Base-by-base conservation (phyloP, 2,888 invertebrate species). In the Aphodius granarius region DNA sequence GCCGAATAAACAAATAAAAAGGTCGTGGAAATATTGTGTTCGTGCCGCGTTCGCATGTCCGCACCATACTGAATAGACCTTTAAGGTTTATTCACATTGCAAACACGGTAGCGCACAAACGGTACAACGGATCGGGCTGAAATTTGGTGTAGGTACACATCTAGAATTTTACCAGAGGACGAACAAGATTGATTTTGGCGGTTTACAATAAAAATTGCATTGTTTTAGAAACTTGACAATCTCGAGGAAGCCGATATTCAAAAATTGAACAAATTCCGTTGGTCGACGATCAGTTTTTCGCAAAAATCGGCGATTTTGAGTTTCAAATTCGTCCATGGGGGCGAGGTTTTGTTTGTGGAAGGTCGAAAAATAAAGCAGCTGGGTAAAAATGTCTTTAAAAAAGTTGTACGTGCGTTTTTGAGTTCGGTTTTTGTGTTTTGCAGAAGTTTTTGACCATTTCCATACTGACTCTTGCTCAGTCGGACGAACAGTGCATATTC, bases 401-500 rank as follows among this genome's bases (percentile, higher is more conserved):
- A 5, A 5, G 4, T 23, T 23, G 4, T 23, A 23, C 5, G 4
- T 23, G 4, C 6, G 6, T 23, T 23, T 23, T 23, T 23, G 5
- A 23, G 4, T 23, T 43, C 13, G 43, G 43, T 43, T 43, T 43
- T 0, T 43, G 1, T 2, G 6, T 43, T 0, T 43, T 77, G 22
- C 76, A 87, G 88, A 83, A 77, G 66, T 87, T 15, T 86, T 86
- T 13, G 82, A 83, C 19, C 83, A 81, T 74, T 84, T 86, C 68
- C 77, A 86, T 13, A 84, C 85, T 5, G 79, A 81, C 63, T 78
- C 81, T 68, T 88, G 88, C 79, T 75, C 83, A 65, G 79, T 82
- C 17, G 85, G 84, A 72, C 88, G 87, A 80, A 82, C 83, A 72
- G 78, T 90, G 0, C 84, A 84, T 78, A 90, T 87, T 83, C 85